These are phyloP conservation scores for Odontamblyopus rebecca DNA, from an alignment of 2,797 vertebrate genomes.

Conservation along the genomic window DNA sequence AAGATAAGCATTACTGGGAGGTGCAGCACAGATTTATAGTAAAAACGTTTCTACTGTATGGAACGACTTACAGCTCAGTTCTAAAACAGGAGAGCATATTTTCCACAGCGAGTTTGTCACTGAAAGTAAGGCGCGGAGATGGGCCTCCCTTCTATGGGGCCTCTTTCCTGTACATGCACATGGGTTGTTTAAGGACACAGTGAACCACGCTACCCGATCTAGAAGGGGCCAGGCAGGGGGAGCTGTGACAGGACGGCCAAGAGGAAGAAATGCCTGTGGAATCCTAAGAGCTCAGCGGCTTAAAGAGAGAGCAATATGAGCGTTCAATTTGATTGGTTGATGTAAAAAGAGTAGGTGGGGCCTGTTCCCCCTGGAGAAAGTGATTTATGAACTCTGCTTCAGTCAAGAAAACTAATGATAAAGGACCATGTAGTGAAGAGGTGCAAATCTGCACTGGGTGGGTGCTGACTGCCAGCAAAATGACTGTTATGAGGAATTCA, in stretches of 20 bases:
- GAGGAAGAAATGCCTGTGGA: slow-evolving; percentile 71
- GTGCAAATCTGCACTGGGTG: slow-evolving; percentile 22
- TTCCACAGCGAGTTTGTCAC: slow-evolving; percentile 50
- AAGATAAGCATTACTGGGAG: not conserved
- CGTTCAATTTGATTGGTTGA: slow-evolving; percentile 55
- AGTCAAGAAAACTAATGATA: slow-evolving; percentile 30
- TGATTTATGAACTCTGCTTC: slow-evolving; percentile 47
- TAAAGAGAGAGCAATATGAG: slow-evolving; percentile 40
- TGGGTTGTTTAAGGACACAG: slow-evolving; percentile 84
- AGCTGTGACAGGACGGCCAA: slow-evolving; percentile 72
- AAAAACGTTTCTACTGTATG: not conserved
- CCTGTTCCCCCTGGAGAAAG: slow-evolving; percentile 38
- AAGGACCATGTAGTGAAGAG: slow-evolving; percentile 31
- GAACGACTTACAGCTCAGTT: slow-evolving; percentile 12
- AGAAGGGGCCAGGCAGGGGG: slow-evolving; percentile 78
- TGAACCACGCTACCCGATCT: slow-evolving; percentile 82
- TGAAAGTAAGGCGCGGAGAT: slow-evolving; percentile 63
- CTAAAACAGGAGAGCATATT: slow-evolving; percentile 37
- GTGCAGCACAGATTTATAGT: not conserved
- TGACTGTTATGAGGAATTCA: slow-evolving; percentile 4
- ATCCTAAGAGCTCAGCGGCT: slow-evolving; percentile 68
- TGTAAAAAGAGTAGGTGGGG: slow-evolving; percentile 52
- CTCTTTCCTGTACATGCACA: slow-evolving; percentile 80
- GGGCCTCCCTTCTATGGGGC: slow-evolving; percentile 77
- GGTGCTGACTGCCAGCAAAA: not conserved